These are phyloP conservation scores for Drosophila asahinai DNA, from an alignment of 1,140 invertebrate genomes.

Conservation along the genomic window DNA sequence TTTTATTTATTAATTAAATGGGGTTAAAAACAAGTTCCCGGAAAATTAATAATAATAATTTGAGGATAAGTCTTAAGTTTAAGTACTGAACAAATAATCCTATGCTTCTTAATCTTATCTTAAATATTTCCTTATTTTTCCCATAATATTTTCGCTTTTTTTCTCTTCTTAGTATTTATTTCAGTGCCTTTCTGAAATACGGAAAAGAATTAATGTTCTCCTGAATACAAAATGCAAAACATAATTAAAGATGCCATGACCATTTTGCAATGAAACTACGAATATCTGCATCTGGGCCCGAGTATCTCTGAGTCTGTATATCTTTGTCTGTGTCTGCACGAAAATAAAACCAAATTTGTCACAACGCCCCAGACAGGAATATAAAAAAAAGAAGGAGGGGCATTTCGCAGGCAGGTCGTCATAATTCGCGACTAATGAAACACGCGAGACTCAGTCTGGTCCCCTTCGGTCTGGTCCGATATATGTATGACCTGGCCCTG, in stretches of 20 bases:
- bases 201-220: constrained; percentile 67
- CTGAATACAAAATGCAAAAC: constrained; percentile 69
- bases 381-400: constrained; percentile 6
- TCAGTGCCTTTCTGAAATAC: constrained; percentile 41
- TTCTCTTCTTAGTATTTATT: neutral
- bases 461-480: constrained; percentile 12
- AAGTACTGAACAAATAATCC: no score
- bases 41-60: no score
- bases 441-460: constrained; percentile 48
- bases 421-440: constrained; percentile 80
- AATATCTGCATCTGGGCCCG: constrained; percentile 21
- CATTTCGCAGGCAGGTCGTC: constrained; percentile 33
- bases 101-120: neutral
- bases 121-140: neutral
- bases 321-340: constrained; percentile 61
- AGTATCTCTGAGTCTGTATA: constrained; percentile 10
- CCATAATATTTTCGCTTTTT: neutral
- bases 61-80: no score
- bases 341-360: constrained; percentile 80
- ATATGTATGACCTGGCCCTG: constrained; percentile 49
- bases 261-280: constrained; percentile 41
- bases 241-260: constrained; percentile 79
- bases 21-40: neutral
- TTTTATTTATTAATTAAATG: no score
- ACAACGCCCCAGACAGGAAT: constrained; percentile 44